Evolutionary conservation across 1,140 invertebrate genomes (phyloP).

Genomic region (Euwallacea fornicatus): DNA sequence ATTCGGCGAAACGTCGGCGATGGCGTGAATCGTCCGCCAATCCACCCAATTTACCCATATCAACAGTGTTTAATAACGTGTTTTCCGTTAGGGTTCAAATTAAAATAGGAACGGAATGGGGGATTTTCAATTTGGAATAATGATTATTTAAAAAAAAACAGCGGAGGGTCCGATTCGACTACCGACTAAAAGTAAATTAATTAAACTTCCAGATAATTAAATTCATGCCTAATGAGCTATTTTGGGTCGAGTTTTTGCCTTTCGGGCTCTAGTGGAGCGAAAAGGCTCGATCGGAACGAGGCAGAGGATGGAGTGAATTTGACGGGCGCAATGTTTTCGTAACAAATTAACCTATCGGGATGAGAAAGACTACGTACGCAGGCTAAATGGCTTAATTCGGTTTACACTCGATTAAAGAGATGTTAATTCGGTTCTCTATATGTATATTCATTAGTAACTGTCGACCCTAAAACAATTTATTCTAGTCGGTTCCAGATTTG

Average conservation of each 20-base stretch:
- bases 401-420: background rate
- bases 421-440: background rate
- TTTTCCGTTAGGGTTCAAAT: too few species aligned
- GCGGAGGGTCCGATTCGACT: background rate
- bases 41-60: too few species aligned
- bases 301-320: slow-evolving; percentile 8
- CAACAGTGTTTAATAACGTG: too few species aligned
- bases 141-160: slow-evolving; percentile 4
- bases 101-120: slow-evolving; percentile 9
- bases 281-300: slow-evolving; percentile 8
- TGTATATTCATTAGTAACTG: too few species aligned
- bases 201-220: slow-evolving; percentile 21
- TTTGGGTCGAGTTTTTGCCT: slow-evolving; percentile 12
- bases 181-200: slow-evolving; percentile 13
- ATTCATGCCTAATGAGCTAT: slow-evolving; percentile 19
- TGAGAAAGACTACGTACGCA: background rate
- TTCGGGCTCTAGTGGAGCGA: slow-evolving; percentile 3
- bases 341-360: slow-evolving; percentile 7
- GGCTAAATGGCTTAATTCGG: background rate
- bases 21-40: too few species aligned
- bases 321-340: slow-evolving; percentile 21
- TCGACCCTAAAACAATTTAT: too few species aligned
- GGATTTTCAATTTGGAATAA: slow-evolving; percentile 1
- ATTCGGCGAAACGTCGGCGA: too few species aligned
- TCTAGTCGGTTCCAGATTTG: too few species aligned